A percentile compares a stretch with the other conserved stretches of the same genome.
Conservation (phyloP, 2,888 invertebrate genomes). For the Scaptomyza parva region DNA sequence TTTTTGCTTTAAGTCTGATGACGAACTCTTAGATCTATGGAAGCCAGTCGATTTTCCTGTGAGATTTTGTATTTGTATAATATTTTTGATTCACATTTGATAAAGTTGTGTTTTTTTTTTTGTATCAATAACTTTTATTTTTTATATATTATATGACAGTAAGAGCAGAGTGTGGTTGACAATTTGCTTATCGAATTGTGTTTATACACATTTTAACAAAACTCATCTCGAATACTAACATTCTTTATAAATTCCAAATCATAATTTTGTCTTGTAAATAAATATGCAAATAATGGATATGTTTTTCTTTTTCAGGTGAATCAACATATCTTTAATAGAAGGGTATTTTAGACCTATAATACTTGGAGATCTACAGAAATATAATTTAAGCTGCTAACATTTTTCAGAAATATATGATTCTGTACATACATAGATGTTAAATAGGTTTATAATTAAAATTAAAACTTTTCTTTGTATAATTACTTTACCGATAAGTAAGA, state of each 20-base stretch:
- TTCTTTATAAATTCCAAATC: background rate
- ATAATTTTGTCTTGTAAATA: background rate
- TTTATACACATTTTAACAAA: background rate
- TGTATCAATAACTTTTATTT: background rate
- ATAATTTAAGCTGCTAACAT: constrained; percentile 62
- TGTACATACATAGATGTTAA: constrained; percentile 70
- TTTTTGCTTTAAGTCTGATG: background rate
- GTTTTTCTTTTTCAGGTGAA: constrained; percentile 79
- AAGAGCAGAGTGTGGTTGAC: background rate
- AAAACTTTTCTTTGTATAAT: constrained; percentile 54
- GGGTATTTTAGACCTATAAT: constrained; percentile 61
- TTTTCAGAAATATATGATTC: constrained; percentile 66
- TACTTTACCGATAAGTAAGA: constrained; percentile 38
- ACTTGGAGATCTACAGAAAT: constrained; percentile 68
- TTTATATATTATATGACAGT: background rate
- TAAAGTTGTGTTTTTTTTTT: background rate
- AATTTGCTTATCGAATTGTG: background rate
- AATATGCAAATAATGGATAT: constrained; percentile 6
- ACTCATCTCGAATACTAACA: background rate
- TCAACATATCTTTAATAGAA: constrained; percentile 82
- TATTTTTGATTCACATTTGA: background rate
- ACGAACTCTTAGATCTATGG: background rate
- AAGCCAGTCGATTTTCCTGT: background rate
- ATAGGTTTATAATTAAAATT: constrained; percentile 61
- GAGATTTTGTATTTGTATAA: background rate